phyloP scores from a whole-genome alignment of 2,888 invertebrate species.

The Yponomeuta sedellus region DNA sequence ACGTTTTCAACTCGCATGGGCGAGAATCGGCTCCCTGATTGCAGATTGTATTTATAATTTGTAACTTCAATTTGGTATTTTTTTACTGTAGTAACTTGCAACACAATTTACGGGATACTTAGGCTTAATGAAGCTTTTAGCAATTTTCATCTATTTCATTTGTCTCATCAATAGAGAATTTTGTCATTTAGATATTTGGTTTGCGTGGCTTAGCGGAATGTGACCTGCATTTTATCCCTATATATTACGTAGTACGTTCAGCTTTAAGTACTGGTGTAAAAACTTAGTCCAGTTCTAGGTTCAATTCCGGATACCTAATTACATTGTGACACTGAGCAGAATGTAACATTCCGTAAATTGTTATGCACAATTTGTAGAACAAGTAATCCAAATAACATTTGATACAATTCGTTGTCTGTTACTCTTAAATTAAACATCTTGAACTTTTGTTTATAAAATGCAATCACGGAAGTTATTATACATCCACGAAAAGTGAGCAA shows the following conservation, averaged over 20 bases:
- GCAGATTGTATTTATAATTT: not conserved
- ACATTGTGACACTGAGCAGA: not conserved
- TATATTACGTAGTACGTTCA: not conserved
- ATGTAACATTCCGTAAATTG: not conserved
- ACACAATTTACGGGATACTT: not conserved
- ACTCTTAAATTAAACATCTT: not conserved
- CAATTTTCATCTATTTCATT: too few species aligned
- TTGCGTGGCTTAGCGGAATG: too few species aligned
- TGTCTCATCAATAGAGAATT: too few species aligned
- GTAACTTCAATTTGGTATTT: not conserved
- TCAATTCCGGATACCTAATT: slow-evolving; percentile 1
- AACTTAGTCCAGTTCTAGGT: not conserved
- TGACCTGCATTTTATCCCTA: not conserved
- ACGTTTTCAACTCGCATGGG: too few species aligned
- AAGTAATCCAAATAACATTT: not conserved
- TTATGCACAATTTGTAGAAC: not conserved
- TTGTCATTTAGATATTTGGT: too few species aligned
- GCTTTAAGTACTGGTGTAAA: not conserved
- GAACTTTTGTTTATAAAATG: not conserved
- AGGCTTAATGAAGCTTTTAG: too few species aligned
- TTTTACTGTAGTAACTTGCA: not conserved
- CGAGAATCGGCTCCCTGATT: too few species aligned
- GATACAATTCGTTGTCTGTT: not conserved
- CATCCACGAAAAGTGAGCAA: not conserved
- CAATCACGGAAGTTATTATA: not conserved